Evolutionary conservation across 2,888 invertebrate species (phyloP).

Genomic region (Parnassius mnemosyne): DNA sequence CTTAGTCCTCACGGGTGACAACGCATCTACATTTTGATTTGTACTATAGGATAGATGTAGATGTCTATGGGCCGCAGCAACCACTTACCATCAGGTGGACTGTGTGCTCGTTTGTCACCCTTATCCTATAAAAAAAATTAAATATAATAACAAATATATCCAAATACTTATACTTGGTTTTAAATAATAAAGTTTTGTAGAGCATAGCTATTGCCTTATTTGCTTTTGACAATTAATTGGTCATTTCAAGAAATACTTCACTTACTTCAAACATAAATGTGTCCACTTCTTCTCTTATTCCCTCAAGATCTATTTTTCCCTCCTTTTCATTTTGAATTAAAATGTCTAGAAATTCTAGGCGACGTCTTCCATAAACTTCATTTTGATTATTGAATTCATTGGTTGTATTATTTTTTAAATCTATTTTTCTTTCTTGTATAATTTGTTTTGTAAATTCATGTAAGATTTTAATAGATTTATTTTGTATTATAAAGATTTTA

Average conservation of each 20-base stretch:
- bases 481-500: constrained; percentile 20
- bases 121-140: too few species aligned
- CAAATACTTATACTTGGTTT: too few species aligned
- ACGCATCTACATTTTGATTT: too few species aligned
- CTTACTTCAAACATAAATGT: constrained; percentile 86
- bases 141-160: too few species aligned
- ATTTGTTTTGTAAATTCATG: constrained; percentile 32
- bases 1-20: too few species aligned
- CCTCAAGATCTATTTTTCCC: constrained; percentile 78
- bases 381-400: not conserved
- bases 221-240: too few species aligned
- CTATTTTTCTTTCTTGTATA: constrained; percentile 29
- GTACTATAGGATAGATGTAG: too few species aligned
- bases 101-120: too few species aligned
- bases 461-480: constrained; percentile 26
- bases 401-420: not conserved
- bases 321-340: constrained; percentile 79
- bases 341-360: constrained; percentile 83
- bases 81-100: too few species aligned
- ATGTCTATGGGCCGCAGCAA: too few species aligned
- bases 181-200: too few species aligned
- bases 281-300: constrained; percentile 85
- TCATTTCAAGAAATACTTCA: not conserved
- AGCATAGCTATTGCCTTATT: too few species aligned
- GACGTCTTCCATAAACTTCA: constrained; percentile 49